Evolutionary conservation across 2,888 invertebrate genomes (phyloP).

Genomic region (Andrena marginata): DNA sequence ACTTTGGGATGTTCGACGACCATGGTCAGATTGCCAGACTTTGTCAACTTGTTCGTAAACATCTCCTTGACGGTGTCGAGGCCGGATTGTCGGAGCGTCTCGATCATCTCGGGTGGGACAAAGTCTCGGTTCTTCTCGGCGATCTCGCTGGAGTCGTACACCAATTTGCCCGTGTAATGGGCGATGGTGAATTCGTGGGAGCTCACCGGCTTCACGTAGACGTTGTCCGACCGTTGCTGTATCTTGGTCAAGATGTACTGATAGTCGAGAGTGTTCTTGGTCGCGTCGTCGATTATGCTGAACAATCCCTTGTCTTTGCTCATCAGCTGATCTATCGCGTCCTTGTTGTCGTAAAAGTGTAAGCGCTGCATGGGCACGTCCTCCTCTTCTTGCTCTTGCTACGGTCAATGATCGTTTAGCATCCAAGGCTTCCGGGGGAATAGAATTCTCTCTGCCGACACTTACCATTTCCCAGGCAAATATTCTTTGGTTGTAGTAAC

Average conservation of each 20-base stretch:
- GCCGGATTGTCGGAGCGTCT: slow-evolving; percentile 92
- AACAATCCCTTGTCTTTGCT: slow-evolving; percentile 93
- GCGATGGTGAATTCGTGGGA: slow-evolving; percentile 92
- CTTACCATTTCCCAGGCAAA: slow-evolving; percentile 95
- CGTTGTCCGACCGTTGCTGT: slow-evolving; percentile 86
- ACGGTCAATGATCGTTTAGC: slow-evolving; percentile 20
- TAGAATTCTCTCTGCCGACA: slow-evolving; percentile 59
- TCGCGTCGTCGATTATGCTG: slow-evolving; percentile 94
- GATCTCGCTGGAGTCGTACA: slow-evolving; percentile 93
- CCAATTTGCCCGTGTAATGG: slow-evolving; percentile 96
- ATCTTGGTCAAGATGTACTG: slow-evolving; percentile 90
- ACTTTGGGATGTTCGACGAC: slow-evolving; percentile 82
- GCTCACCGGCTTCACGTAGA: slow-evolving; percentile 87
- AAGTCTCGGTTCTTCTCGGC: slow-evolving; percentile 96
- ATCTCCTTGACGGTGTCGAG: slow-evolving; percentile 90
- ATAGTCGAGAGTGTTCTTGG: slow-evolving; percentile 90
- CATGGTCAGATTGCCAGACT: slow-evolving; percentile 93
- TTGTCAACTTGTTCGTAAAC: slow-evolving; percentile 94
- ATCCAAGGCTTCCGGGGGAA: too few species aligned
- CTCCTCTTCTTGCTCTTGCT: slow-evolving; percentile 92
- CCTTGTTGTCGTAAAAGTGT: slow-evolving; percentile 95
- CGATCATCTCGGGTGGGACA: slow-evolving; percentile 95
- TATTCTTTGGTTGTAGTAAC: slow-evolving; percentile 95
- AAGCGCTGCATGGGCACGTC: slow-evolving; percentile 90
- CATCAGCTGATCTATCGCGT: slow-evolving; percentile 94